Evolutionary conservation across 2,888 invertebrate genomes (phyloP), one percentile per base, ranked within the genome.

Genomic region (Poecilobothrus nobilitatus): DNA sequence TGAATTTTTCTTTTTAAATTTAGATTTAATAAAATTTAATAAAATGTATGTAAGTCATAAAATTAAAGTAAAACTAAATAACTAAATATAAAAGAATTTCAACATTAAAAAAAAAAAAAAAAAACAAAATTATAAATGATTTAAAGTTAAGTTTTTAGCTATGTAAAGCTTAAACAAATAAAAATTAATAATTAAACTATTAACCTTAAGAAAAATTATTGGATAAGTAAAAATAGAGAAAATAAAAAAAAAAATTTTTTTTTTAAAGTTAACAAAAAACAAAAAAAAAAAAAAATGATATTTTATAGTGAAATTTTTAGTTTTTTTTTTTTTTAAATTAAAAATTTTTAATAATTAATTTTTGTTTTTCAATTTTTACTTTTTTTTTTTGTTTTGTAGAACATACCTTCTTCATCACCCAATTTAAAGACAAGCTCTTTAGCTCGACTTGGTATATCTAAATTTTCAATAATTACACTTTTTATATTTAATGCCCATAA

Each of bases 371-470:
- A 12, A 37, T 37, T 12, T 37, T 37, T 7, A 37, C 37, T 7
- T 34, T 7, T 7, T 7, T 7, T 7, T 7, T 34, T 34, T 7
- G 8, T 7, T 34, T 34, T 34, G 8, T 41, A 61, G 65, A 34
- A 75, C 83, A 76, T 76, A 87, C 87, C 81, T 86, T 79, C 80
- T 85, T 87, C 69, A 84, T 81, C 76, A 83, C 81, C 76, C 84
- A 80, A 70, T 84, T 87, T 86, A 83, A 86, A 92, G 66, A 97
- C 94, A 68, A 97, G 84, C 78, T 95, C 94, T 75, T 94, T 88
- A 20, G 96, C 97, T 77, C 95, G 95, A 68, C 90, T 91, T n/a
- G 97, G 97, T 77, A 97, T 97, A 73, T 92, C 93, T 82, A 94
- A 96, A 83, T 95, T 96, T 80, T 97, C 96, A 74, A 97, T 84